Evolutionary conservation across 2,888 invertebrate genomes (phyloP).

Genomic region (Xiphydria camelus): DNA sequence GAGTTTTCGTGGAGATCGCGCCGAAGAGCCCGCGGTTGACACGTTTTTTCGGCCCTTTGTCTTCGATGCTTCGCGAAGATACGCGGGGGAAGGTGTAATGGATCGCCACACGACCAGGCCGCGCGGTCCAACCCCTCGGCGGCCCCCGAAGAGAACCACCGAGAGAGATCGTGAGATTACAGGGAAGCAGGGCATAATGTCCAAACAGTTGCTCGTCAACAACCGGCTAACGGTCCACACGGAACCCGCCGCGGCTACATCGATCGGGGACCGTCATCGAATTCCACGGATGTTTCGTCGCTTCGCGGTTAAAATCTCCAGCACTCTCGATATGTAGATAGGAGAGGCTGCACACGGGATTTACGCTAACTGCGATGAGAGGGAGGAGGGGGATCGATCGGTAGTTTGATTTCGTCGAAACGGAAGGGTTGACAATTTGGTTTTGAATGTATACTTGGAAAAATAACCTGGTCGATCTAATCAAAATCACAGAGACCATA

Average conservation of each 20-base stretch:
- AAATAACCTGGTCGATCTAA: no score
- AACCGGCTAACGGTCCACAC: conserved; percentile 15
- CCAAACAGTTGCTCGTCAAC: conserved; percentile 51
- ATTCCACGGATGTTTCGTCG: no score
- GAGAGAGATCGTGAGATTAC: conserved; percentile 45
- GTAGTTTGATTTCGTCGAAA: no score
- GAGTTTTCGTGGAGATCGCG: conserved; percentile 17
- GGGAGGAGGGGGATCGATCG: conserved; percentile 24
- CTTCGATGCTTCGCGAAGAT: conserved; percentile 44
- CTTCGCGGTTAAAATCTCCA: no score
- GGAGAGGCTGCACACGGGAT: no score
- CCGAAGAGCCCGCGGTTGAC: conserved; percentile 28
- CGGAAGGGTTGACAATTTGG: no score
- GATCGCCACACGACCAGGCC: conserved; percentile 45
- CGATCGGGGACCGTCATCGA: conserved; percentile 30
- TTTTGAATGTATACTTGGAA: no score
- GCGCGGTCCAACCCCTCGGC: conserved; percentile 24
- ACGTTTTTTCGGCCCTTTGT: conserved; percentile 40
- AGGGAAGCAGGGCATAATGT: conserved; percentile 48
- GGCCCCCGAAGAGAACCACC: conserved; percentile 8
- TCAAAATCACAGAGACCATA: no score
- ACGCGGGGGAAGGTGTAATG: conserved; percentile 44
- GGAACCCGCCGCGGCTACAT: conserved; percentile 1
- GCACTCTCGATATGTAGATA: no score
- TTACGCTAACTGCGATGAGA: no score